phyloP scores from a whole-genome alignment of 2,113 vertebrate species.

The Macheiramphus alcinus region DNA sequence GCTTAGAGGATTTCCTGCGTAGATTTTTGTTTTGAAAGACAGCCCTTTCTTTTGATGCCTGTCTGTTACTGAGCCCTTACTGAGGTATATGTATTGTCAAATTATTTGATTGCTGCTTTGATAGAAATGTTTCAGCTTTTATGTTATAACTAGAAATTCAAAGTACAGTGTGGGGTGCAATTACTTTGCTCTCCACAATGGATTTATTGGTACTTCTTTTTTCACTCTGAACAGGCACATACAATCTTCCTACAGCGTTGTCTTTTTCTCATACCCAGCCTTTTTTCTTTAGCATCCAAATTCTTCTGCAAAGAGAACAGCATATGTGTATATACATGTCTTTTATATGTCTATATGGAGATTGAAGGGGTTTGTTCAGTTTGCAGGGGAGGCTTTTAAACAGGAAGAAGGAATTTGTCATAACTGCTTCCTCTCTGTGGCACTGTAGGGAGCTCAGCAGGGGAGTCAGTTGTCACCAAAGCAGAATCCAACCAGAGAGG shows the following conservation, averaged over 20 bases:
- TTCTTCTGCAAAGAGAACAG: not conserved
- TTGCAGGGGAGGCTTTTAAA: not conserved
- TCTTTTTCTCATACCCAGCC: not conserved
- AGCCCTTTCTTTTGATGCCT: not conserved
- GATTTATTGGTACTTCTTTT: not conserved
- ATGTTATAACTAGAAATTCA: not conserved
- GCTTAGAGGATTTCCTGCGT: not conserved
- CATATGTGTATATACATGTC: not conserved
- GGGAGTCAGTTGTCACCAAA: conserved; percentile 57
- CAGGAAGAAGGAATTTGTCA: not conserved
- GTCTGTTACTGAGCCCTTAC: not conserved
- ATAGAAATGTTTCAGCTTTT: not conserved
- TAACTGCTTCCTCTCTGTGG: conserved; percentile 24
- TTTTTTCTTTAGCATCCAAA: not conserved
- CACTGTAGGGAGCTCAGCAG: conserved; percentile 57
- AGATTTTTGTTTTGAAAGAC: not conserved
- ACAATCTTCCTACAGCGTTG: not conserved
- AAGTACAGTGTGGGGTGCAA: not conserved
- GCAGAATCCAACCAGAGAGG: conserved; percentile 41
- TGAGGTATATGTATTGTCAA: not conserved
- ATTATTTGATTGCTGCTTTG: not conserved
- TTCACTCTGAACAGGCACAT: not conserved
- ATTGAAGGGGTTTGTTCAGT: not conserved
- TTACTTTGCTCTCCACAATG: not conserved
- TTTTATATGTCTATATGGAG: not conserved